Base-by-base conservation (phyloP, 2,888 invertebrate genomes). In the Hirtodrosophila alboralis region DNA sequence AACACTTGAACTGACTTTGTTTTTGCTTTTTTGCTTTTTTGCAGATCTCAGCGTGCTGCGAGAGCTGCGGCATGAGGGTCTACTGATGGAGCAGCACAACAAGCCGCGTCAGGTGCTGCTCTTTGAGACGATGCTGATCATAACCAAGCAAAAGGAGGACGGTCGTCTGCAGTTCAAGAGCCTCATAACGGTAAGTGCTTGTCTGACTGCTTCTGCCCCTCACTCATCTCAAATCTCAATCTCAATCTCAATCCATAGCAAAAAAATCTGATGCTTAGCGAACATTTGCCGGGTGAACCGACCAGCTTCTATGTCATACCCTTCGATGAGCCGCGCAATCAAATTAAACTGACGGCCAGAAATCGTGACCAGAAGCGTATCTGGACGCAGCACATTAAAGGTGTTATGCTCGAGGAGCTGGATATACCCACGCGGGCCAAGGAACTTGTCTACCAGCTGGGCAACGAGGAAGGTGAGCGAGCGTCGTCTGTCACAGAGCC, bases 291-390 rank as follows among this genome's bases (percentile, higher is more conserved):
- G 48, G 97, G 97, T 13, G 98, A 98, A 83, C 96, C 98, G 30
- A 93, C 97, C 44, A 97, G 97, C 87, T 99, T 98, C 91, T 98
- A 98, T 92, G 96, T 98, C 78, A 95, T 98, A 87, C 98, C 98
- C 36, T 98, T 97, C 92, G 97, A 98, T 91, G 97, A 97, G 91
- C 98, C 98, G 60, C 93, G 96, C 57, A 92, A 95, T 54, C 97
- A 98, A 91, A 96, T 97, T 87, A 98, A 98, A 79, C 75, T 91
- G 84, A 90, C 90, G 57, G 90, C 91, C 54, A 85, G 87, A 79
- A 91, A 90, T 90, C 90, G 91, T 85, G 91, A 91, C 84, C 90
- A 90, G 78, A 91, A 91, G 87, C 89, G 90, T 58, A 83, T 89
- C 49, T 91, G 91, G 91, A 90, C 90, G 71, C 90, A 91, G 75